phyloP scores from a whole-genome alignment of 1,140 invertebrate species.

The Delia radicum region DNA sequence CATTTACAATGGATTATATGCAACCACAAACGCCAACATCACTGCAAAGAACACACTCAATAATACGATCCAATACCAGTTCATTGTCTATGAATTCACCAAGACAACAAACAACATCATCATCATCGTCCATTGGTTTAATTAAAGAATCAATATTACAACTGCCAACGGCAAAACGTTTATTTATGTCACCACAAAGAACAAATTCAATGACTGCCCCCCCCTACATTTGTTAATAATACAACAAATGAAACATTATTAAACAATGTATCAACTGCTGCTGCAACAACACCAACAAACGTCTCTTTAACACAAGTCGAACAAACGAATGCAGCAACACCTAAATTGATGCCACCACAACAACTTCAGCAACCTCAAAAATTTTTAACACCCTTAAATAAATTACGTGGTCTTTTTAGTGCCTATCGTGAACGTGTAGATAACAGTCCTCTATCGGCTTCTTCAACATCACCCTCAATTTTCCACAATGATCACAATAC shows the following conservation, averaged over 20 bases:
- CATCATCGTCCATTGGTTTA: background rate
- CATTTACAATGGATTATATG: background rate
- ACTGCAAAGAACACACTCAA: background rate
- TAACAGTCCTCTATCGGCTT: background rate
- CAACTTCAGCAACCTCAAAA: background rate
- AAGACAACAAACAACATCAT: background rate
- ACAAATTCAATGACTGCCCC: background rate
- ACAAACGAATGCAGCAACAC: background rate
- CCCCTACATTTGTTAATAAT: background rate
- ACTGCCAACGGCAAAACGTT: constrained; percentile 25
- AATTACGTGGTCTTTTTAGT: constrained; percentile 24
- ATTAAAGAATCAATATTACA: background rate
- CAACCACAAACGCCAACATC: background rate
- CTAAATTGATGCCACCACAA: background rate
- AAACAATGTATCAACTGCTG: background rate
- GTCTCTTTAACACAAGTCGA: background rate
- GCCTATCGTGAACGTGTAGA: constrained; percentile 18
- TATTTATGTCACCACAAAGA: constrained; percentile 18
- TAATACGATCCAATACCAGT: background rate
- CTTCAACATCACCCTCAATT: background rate
- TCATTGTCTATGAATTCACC: background rate
- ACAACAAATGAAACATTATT: background rate
- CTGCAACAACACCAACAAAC: background rate
- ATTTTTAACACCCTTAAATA: constrained; percentile 7
- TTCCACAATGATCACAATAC: background rate